Evolutionary conservation across 2,113 vertebrate genomes (phyloP).

Genomic region (Tetrax tetrax): DNA sequence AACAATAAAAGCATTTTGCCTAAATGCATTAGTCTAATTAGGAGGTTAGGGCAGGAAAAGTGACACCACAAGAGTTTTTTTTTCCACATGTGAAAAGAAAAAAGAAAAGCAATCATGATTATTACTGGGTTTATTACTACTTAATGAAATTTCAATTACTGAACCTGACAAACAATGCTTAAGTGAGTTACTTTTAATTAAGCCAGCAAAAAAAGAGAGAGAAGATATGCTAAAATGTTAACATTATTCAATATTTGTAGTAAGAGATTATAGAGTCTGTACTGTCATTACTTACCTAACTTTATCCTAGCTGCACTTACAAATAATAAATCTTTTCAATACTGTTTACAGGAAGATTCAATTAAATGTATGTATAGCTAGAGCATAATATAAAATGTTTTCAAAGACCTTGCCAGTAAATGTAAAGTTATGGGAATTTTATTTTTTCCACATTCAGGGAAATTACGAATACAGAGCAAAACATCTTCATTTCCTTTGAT

Average conservation of each 20-base stretch:
- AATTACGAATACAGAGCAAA: background rate
- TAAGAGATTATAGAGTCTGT: background rate
- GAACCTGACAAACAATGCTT: constrained; percentile 26
- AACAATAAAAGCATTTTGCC: background rate
- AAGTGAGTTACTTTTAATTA: constrained; percentile 56
- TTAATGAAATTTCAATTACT: constrained; percentile 16
- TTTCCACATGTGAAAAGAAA: background rate
- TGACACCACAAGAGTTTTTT: background rate
- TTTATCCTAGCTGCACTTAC: constrained; percentile 32
- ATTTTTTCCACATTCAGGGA: constrained; percentile 9
- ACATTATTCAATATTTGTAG: constrained; percentile 33
- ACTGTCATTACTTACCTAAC: constrained; percentile 54
- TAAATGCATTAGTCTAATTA: background rate
- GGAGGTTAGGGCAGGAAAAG: background rate
- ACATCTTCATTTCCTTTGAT: constrained; percentile 11
- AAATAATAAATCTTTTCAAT: constrained; percentile 39
- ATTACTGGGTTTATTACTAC: background rate
- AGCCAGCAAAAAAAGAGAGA: background rate
- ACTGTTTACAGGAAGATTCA: constrained; percentile 46
- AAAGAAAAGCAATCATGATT: rapidly evolving
- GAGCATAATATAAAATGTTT: constrained; percentile 28
- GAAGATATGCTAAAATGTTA: constrained; percentile 18
- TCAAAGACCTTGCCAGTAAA: constrained; percentile 39
- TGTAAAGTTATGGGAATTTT: background rate
- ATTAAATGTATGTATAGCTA: constrained; percentile 57